These are phyloP conservation scores for Geotrupes spiniger DNA, from an alignment of 2,888 invertebrate genomes.

Conservation along the genomic window DNA sequence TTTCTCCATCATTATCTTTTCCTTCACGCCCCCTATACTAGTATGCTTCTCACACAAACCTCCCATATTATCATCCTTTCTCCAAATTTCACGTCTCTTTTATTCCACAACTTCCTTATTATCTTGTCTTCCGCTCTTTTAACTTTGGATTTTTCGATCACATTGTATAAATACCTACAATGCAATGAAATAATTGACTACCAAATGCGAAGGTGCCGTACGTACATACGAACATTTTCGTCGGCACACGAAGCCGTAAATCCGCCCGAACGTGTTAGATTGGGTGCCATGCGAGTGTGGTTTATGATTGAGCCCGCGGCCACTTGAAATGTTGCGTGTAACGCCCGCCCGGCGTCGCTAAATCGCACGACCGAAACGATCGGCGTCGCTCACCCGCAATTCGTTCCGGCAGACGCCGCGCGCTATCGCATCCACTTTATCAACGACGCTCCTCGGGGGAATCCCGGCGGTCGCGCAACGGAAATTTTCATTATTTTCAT, in stretches of 20 bases:
- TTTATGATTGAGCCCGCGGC: constrained; percentile 31
- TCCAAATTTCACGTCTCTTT: no score
- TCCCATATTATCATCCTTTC: no score
- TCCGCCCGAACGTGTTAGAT: constrained; percentile 27
- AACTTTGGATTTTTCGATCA: no score
- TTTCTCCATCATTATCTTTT: no score
- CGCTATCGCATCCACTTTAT: constrained; percentile 30
- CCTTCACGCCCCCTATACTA: no score
- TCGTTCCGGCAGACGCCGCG: constrained; percentile 22
- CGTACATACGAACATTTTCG: no score
- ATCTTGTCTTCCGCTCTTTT: no score
- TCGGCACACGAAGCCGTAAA: constrained; percentile 23
- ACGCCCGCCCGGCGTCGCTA: constrained; percentile 20
- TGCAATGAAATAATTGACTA: no score
- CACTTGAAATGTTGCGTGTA: constrained; percentile 29
- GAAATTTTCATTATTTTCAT: constrained; percentile 23
- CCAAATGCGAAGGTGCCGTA: no score
- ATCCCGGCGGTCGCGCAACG: constrained; percentile 15
- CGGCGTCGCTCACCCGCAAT: constrained; percentile 22
- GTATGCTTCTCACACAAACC: no score
- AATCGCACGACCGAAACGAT: constrained; percentile 9
- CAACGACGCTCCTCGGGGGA: constrained; percentile 25
- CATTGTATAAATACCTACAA: no score
- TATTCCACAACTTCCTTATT: no score
- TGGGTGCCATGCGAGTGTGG: constrained; percentile 31